Base-by-base conservation (phyloP, 2,797 vertebrate genomes). In the Tapera naevia region DNA sequence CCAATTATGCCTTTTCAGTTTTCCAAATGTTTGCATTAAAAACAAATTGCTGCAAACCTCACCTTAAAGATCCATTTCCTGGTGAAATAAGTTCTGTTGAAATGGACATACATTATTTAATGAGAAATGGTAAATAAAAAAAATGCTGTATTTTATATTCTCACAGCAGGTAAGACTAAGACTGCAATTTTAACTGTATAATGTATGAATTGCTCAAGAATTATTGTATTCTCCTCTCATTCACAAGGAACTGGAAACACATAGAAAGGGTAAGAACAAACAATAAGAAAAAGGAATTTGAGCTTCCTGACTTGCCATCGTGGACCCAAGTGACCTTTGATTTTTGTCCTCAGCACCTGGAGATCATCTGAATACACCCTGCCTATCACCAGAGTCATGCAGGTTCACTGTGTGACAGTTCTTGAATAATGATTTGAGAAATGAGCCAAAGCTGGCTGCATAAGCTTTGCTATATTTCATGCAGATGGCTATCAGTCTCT, bases 381-480 rank as follows among this genome's bases (percentile, higher is more conserved):
- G 24, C 21, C 56, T 7, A 3, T 62, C 1, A 1, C 28, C 2
- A 3, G 32, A 82, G 64, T 25, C 19, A 11, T 28, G 10, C 7
- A 67, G 54, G n/a, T 39, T 67, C 71, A 43, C 17, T 17, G 6
- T 32, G 25, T 19, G 62, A 24, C 35, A n/a, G 25, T 33, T 64
- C 73, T 62, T 79, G 51, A 84, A 66, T 23, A 80, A 67, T 8
- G 24, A 48, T 13, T 32, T 81, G 48, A 88, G 70, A 82, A 94
- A 76, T 8, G 17, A 94, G 23, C 58, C 37, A 28, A 67, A 64
- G 7, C 30, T 72, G 37, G 14, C 35, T 60, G 7, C 45, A 70
- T 24, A 86, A 81, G 45, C 21, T 7, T 56, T 5, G 1, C n/a
- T 19, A 10, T 57, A 41, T 51, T 79, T 94, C 70, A 41, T 17